A percentile compares a stretch with the other conserved stretches of the same genome.
phyloP scores from a whole-genome alignment of 2,888 invertebrate genomes.

The Morinoia aosen region DNA sequence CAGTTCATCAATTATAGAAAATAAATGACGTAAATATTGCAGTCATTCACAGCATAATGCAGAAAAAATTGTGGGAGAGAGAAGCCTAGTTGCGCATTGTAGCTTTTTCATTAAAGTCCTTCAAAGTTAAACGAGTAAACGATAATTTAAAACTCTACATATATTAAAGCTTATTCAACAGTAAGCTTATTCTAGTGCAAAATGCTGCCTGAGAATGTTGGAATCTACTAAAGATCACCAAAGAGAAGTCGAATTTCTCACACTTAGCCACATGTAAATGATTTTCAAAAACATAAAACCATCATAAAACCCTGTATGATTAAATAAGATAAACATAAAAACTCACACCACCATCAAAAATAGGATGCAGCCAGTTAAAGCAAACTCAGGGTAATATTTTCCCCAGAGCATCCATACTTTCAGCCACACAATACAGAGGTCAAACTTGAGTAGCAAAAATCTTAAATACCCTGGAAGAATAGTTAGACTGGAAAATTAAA shows the following conservation, averaged over 20 bases:
- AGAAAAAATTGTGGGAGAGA: not conserved
- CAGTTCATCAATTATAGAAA: not conserved
- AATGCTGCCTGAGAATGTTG: not conserved
- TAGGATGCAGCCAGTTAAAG: no score
- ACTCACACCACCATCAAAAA: no score
- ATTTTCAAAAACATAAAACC: not conserved
- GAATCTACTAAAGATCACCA: not conserved
- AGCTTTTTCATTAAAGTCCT: not conserved
- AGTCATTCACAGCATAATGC: not conserved
- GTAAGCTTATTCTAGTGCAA: not conserved
- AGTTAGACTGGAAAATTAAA: not conserved
- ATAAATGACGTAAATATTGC: not conserved
- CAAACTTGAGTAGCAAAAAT: no score
- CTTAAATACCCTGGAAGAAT: no score
- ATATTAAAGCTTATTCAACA: not conserved
- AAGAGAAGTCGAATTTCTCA: not conserved
- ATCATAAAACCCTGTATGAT: not conserved
- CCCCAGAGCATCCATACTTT: no score
- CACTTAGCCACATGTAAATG: not conserved
- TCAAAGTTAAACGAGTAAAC: not conserved
- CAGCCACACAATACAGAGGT: no score
- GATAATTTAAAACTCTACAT: not conserved
- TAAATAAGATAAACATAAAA: no score
- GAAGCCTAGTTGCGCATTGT: not conserved
- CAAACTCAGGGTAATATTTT: no score